These are phyloP conservation scores for Corythaixoides concolor DNA, from an alignment of 2,113 vertebrate genomes.

Conservation along the genomic window DNA sequence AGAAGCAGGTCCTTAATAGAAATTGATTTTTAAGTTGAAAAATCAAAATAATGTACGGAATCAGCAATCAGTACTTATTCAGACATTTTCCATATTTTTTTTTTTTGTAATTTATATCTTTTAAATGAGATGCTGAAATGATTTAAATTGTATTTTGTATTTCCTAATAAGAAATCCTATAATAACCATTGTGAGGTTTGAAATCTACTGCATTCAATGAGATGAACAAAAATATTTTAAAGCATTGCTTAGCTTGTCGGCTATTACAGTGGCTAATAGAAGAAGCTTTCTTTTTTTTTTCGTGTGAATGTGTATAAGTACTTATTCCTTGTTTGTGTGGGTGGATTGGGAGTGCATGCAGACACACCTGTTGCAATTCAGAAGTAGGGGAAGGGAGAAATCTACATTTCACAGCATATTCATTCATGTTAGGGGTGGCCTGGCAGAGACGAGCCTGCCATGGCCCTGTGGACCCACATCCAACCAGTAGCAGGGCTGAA, in stretches of 20 bases:
- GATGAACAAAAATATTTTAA: not conserved
- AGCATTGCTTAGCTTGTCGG: not conserved
- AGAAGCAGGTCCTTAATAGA: not conserved
- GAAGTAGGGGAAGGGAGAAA: not conserved
- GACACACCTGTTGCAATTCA: not conserved
- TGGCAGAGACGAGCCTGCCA: not conserved
- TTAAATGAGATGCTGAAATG: not conserved
- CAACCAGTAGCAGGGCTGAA: not conserved
- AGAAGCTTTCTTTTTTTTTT: not conserved
- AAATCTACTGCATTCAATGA: not conserved
- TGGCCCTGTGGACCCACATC: accelerated
- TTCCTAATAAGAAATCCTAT: not conserved
- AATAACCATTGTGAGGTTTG: not conserved
- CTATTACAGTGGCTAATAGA: not conserved
- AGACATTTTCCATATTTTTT: not conserved
- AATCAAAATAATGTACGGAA: not conserved
- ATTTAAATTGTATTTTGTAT: not conserved
- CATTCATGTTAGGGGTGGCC: not conserved
- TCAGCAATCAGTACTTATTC: not conserved
- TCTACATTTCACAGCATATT: not conserved
- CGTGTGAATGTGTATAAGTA: not conserved
- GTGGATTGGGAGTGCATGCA: not conserved
- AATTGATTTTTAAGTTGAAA: not conserved
- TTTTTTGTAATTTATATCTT: not conserved
- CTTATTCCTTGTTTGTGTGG: not conserved